Conservation (phyloP, 2,113 vertebrate genomes). For the Garra rufa region DNA sequence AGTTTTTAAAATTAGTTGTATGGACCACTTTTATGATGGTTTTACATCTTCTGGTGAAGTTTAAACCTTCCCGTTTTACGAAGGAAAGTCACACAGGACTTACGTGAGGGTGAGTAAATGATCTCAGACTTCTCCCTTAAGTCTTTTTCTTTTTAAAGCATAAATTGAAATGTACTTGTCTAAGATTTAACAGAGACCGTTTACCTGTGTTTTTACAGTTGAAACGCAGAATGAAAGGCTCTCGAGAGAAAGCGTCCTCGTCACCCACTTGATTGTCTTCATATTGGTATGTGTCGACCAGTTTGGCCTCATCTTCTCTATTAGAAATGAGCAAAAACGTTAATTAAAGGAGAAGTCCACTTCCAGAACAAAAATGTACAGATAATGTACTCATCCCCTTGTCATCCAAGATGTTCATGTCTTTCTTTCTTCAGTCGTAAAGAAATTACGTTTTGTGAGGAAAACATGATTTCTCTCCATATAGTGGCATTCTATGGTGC, state of each 20-base stretch:
- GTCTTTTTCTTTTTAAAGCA: too few relatives aligned
- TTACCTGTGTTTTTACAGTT: constrained; percentile 68
- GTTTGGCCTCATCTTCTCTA: constrained; percentile 72
- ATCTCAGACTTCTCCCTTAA: too few relatives aligned
- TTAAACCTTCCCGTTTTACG: neutral
- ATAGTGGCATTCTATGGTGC: too few relatives aligned
- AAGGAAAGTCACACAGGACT: neutral
- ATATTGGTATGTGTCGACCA: constrained; percentile 73
- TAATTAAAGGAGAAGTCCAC: too few relatives aligned
- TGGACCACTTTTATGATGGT: neutral
- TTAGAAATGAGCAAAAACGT: constrained; percentile 59
- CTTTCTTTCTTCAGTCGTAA: too few relatives aligned
- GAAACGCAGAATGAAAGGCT: constrained; percentile 79
- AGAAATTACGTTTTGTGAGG: too few relatives aligned
- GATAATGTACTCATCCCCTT: too few relatives aligned
- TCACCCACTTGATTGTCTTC: constrained; percentile 67
- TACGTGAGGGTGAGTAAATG: neutral
- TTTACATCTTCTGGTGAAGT: neutral
- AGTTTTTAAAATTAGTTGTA: neutral
- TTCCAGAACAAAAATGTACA: too few relatives aligned
- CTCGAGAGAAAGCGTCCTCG: constrained; percentile 72
- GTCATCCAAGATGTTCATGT: too few relatives aligned
- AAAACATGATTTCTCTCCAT: too few relatives aligned
- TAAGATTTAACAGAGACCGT: constrained; percentile 48
- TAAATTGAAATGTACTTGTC: neutral